Percentiles rank a stretch among this genome's conserved stretches.
Evolutionary conservation across 2,113 vertebrate genomes (phyloP).

Genomic region (Atlantisia rogersi): DNA sequence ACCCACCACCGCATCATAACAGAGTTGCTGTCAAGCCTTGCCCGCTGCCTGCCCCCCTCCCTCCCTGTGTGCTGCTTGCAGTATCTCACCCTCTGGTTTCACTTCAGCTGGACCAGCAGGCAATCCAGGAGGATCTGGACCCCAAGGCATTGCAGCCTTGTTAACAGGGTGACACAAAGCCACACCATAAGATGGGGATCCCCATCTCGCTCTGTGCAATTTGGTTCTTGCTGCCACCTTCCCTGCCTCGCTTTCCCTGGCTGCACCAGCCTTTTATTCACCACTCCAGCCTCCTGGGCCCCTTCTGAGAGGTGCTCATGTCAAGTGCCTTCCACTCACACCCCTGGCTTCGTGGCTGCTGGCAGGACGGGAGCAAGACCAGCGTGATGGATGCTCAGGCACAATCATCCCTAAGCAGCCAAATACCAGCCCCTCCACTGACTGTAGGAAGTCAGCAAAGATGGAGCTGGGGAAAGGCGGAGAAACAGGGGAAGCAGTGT

Average conservation of each 20-base stretch:
- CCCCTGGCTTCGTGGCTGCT: rapidly evolving
- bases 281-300: background rate
- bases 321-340: background rate
- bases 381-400: rapidly evolving
- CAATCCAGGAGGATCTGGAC: rapidly evolving
- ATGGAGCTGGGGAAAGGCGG: background rate
- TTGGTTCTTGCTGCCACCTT: rapidly evolving
- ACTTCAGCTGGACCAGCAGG: rapidly evolving
- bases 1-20: background rate
- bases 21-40: background rate
- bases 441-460: background rate
- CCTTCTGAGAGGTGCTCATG: background rate
- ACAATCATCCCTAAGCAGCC: background rate
- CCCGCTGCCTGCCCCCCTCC: background rate
- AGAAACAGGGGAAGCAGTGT: rapidly evolving
- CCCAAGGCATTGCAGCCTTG: background rate
- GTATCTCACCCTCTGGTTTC: background rate
- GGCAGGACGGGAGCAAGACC: background rate
- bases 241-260: background rate
- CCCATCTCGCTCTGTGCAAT: background rate
- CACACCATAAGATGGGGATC: rapidly evolving
- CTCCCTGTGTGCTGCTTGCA: rapidly evolving
- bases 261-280: background rate
- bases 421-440: background rate
- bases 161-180: rapidly evolving